Percentiles rank a stretch among this genome's conserved stretches.
Evolutionary conservation across 2,888 invertebrate species (phyloP).

Genomic region (Cantharis lateralis): DNA sequence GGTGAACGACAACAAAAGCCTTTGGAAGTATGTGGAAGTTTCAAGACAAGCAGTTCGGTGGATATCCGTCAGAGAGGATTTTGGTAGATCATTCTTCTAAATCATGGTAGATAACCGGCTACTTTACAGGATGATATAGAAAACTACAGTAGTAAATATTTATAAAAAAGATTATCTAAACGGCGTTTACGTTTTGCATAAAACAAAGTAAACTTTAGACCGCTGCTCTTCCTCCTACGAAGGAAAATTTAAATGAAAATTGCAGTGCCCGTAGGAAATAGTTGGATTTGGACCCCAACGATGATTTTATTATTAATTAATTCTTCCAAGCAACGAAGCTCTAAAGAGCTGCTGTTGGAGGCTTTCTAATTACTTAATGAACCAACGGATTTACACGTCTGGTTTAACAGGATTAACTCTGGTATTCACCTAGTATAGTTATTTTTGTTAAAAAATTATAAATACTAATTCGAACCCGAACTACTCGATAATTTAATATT

Average conservation of each 20-base stretch:
- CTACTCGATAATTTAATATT: too few species aligned
- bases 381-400: not conserved
- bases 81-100: too few species aligned
- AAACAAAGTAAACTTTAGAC: not conserved
- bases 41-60: too few species aligned
- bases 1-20: too few species aligned
- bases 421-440: not conserved
- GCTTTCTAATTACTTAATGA: not conserved
- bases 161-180: too few species aligned
- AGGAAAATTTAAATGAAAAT: too few species aligned
- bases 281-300: not conserved
- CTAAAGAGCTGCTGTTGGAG: not conserved
- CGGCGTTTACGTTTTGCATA: too few species aligned
- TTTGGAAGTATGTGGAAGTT: too few species aligned
- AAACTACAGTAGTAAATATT: too few species aligned
- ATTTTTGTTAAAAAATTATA: not conserved
- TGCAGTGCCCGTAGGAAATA: not conserved
- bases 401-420: not conserved
- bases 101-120: too few species aligned
- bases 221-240: not conserved
- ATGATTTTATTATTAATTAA: not conserved
- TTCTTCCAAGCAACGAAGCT: not conserved
- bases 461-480: not conserved
- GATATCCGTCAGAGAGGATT: too few species aligned
- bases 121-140: too few species aligned